phyloP scores from a whole-genome alignment of 2,113 vertebrate species.

The Apteryx owenii region DNA sequence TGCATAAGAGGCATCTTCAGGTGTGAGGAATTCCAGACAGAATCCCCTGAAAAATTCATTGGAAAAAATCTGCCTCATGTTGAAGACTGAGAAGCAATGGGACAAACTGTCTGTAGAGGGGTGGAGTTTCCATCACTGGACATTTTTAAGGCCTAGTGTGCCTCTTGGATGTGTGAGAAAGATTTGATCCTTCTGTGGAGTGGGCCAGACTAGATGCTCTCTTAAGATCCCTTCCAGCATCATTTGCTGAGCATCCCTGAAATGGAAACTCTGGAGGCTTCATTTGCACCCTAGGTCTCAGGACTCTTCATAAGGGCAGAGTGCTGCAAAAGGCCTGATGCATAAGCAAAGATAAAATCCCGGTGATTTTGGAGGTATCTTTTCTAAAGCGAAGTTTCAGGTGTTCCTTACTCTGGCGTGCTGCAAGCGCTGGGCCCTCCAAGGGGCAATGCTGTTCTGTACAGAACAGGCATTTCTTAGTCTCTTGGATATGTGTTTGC shows the following conservation, averaged over 20 bases:
- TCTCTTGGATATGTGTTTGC: not conserved
- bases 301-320: not conserved
- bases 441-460: not conserved
- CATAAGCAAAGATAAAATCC: accelerated
- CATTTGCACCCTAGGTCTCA: not conserved
- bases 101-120: accelerated
- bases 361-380: not conserved
- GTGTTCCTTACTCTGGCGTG: not conserved
- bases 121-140: not conserved
- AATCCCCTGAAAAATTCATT: not conserved
- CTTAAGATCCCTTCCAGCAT: not conserved
- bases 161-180: not conserved
- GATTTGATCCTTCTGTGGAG: not conserved
- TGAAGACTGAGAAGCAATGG: accelerated
- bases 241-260: not conserved
- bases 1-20: accelerated
- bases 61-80: not conserved
- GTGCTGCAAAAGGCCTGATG: not conserved
- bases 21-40: not conserved
- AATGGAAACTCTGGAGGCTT: not conserved
- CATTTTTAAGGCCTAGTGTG: not conserved
- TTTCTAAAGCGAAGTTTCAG: not conserved
- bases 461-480: not conserved
- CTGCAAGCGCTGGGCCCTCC: not conserved
- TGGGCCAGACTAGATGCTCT: not conserved